Evolutionary conservation across 1,140 invertebrate species (phyloP), one percentile per base, ranked within the genome.

Genomic region (Panagrolaimus sp.): DNA sequence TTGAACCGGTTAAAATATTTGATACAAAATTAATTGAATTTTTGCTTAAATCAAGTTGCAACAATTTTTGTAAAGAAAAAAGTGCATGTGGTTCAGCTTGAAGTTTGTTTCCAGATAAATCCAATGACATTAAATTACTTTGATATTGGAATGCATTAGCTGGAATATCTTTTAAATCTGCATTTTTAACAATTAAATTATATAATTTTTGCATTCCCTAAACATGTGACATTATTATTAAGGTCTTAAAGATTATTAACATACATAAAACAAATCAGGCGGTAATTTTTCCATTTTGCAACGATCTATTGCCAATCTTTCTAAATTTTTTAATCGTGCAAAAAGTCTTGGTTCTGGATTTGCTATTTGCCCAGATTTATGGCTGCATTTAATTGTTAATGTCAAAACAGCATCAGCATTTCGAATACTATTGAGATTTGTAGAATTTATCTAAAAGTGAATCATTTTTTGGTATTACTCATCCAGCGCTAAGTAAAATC

Each of bases 41-140:
- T 38, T 71, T 68, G 44, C 69, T 72, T 13, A 74, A 43, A 72
- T 74, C 72, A 38, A 74, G 57, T 38, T 74, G 72, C 11, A 74
- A 68, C 42, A 74, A 47, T 31, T 66, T 72, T 20, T 66, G 69
- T 38, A 74, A 68, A 57, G 20, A 9, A 20, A 57, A 25, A 16
- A 73, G 57, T 25, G 72, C 69, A n/a, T 69, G 65, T 1, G 72
- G 72, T 47, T 73, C 72, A 27, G 65, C 61, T 20, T 64, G 27
- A 1, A 73, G 44, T 43, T 63, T 51, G 61, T 71, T 74, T 57
- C 72, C 72, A 45, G 70, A 68, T 23, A 74, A 47, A 20, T 74
- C 72, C 20, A 74, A 42, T 7, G 72, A 68, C 72, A 74, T 74
- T 44, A 74, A 57, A 27, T 72, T 74, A 7, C 48, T 72, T 48